Percentiles rank a stretch among this genome's conserved stretches.
phyloP scores from a whole-genome alignment of 2,113 vertebrate genomes.

The Muntiacus muntjak region DNA sequence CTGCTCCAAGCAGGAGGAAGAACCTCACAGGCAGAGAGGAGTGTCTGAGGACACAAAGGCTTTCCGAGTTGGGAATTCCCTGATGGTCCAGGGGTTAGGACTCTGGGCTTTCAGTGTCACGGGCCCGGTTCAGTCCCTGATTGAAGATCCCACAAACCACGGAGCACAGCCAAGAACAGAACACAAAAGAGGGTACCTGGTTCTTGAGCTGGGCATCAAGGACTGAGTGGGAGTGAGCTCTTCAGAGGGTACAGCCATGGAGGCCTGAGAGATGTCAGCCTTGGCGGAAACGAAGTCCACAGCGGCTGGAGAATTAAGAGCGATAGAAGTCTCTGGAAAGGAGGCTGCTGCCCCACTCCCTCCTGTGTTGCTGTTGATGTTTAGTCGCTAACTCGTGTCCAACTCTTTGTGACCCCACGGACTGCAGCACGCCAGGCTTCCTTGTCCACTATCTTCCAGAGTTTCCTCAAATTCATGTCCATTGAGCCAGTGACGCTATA shows the following conservation, averaged over 20 bases:
- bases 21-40: not conserved
- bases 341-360: not conserved
- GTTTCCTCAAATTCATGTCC: not conserved
- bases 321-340: not conserved
- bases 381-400: fast-evolving
- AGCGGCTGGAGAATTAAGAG: not conserved
- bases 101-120: not conserved
- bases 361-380: not conserved
- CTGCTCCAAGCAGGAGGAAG: not conserved
- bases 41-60: not conserved
- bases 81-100: not conserved
- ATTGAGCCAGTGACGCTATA: not conserved
- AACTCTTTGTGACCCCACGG: not conserved
- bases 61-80: not conserved
- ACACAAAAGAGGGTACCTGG: not conserved
- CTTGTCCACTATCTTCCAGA: not conserved
- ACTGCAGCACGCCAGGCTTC: not conserved
- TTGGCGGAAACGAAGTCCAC: not conserved
- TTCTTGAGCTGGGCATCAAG: not conserved
- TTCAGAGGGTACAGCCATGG: not conserved
- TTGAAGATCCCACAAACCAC: not conserved
- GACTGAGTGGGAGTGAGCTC: not conserved
- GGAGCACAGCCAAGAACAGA: not conserved
- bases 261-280: not conserved
- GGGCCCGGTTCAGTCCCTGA: not conserved